Evolutionary conservation across 2,113 vertebrate species (phyloP).

Genomic region (Heterocephalus glaber): DNA sequence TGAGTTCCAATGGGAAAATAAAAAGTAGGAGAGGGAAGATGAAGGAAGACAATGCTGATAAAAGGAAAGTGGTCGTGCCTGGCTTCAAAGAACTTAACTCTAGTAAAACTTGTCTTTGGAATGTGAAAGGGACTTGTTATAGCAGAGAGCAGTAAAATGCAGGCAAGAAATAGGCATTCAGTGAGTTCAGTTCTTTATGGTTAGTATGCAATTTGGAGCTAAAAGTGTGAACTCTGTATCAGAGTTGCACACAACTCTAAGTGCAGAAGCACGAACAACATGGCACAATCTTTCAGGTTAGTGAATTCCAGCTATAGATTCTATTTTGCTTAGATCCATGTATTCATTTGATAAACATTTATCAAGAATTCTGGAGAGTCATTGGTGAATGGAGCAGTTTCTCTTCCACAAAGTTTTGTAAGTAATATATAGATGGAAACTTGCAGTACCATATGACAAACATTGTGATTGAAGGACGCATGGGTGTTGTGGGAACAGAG

Average conservation of each 20-base stretch:
- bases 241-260: background rate
- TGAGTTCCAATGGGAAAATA: constrained; percentile 49
- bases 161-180: background rate
- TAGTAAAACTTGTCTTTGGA: constrained; percentile 33
- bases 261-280: background rate
- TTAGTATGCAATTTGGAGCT: background rate
- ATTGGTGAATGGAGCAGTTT: background rate
- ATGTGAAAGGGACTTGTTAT: background rate
- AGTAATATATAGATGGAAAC: background rate
- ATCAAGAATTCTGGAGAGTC: background rate
- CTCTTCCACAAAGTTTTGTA: too few relatives aligned
- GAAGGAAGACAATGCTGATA: background rate
- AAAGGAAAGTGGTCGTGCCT: constrained; percentile 41
- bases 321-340: background rate
- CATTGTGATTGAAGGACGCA: background rate
- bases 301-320: background rate
- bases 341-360: background rate
- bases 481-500: background rate
- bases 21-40: constrained; percentile 7
- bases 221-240: background rate
- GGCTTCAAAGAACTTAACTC: constrained; percentile 47
- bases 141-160: background rate
- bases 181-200: background rate
- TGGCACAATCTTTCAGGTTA: background rate
- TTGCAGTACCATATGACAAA: background rate